phyloP scores from a whole-genome alignment of 2,113 vertebrate genomes.

The Microtus pennsylvanicus region DNA sequence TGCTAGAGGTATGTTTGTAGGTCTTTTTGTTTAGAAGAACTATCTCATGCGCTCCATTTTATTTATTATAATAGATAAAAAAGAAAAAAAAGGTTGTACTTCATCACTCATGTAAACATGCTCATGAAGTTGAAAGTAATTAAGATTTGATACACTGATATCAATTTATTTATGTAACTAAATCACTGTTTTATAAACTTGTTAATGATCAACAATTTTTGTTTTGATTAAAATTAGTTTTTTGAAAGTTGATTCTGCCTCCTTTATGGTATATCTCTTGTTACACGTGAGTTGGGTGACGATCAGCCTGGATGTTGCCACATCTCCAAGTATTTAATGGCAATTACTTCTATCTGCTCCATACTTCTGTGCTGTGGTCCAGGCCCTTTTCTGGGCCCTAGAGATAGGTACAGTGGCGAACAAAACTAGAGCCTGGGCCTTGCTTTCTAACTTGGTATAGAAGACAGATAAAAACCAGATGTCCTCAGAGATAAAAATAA shows the following conservation, averaged over 20 bases:
- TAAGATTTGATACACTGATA: constrained; percentile 99
- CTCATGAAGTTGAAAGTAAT: constrained; percentile 99
- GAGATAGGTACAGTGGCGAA: not conserved
- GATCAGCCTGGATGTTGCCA: not conserved
- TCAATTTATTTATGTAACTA: constrained; percentile 99
- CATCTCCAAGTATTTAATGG: constrained; percentile 26
- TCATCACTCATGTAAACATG: constrained; percentile 97
- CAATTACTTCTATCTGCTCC: not conserved
- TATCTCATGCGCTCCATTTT: constrained; percentile 94
- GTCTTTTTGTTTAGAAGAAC: constrained; percentile 96
- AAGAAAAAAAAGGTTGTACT: constrained; percentile 96
- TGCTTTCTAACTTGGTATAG: not conserved
- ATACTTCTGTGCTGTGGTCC: not conserved
- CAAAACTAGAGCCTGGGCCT: not conserved
- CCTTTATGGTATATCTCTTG: constrained; percentile 85
- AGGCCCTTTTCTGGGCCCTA: not conserved
- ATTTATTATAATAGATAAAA: constrained; percentile 97
- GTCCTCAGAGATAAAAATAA: not conserved
- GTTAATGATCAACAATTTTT: constrained; percentile 99
- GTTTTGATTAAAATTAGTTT: constrained; percentile 99
- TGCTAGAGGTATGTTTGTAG: constrained; percentile 97
- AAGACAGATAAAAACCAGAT: not conserved
- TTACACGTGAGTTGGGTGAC: constrained; percentile 13
- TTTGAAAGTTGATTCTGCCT: constrained; percentile 93
- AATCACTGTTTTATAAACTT: constrained; percentile 99